Conservation (phyloP, 2,888 invertebrate genomes). For the Trichopria drosophilae region DNA sequence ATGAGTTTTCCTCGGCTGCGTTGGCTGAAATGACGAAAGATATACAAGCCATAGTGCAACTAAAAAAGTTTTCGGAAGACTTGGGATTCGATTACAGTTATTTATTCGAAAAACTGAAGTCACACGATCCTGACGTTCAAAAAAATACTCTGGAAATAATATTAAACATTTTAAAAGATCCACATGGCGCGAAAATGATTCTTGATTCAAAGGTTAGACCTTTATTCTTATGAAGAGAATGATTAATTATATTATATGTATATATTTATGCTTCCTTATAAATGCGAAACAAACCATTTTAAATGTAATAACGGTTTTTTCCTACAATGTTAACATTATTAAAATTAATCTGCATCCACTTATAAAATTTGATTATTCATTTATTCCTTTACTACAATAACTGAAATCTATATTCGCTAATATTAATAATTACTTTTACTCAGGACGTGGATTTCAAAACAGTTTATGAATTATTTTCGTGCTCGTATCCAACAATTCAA, state of each 20-base stretch:
- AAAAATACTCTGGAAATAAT: slow-evolving; percentile 64
- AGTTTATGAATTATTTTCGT: slow-evolving; percentile 60
- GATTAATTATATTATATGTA: too few relatives aligned
- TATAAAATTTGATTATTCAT: background rate
- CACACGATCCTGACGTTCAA: slow-evolving; percentile 64
- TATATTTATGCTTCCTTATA: too few relatives aligned
- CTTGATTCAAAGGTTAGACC: slow-evolving; percentile 37
- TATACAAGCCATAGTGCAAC: slow-evolving; percentile 59
- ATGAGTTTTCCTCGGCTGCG: slow-evolving; percentile 63
- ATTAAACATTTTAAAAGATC: slow-evolving; percentile 62
- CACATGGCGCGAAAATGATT: slow-evolving; percentile 59
- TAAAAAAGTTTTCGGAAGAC: too few relatives aligned
- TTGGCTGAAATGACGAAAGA: slow-evolving; percentile 61
- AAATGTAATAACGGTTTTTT: too few relatives aligned
- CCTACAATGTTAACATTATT: too few relatives aligned
- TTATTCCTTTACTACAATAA: slow-evolving; percentile 7
- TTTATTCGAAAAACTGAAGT: slow-evolving; percentile 60
- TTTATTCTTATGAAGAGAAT: background rate
- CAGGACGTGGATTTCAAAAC: slow-evolving; percentile 61
- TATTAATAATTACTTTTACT: slow-evolving; percentile 1
- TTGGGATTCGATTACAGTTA: slow-evolving; percentile 59
- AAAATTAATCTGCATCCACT: too few relatives aligned
- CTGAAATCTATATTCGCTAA: background rate
- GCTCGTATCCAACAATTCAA: slow-evolving; percentile 62
- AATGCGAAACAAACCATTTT: too few relatives aligned